Conservation (phyloP, 2,888 invertebrate species). For the Teleiodes luculella region DNA sequence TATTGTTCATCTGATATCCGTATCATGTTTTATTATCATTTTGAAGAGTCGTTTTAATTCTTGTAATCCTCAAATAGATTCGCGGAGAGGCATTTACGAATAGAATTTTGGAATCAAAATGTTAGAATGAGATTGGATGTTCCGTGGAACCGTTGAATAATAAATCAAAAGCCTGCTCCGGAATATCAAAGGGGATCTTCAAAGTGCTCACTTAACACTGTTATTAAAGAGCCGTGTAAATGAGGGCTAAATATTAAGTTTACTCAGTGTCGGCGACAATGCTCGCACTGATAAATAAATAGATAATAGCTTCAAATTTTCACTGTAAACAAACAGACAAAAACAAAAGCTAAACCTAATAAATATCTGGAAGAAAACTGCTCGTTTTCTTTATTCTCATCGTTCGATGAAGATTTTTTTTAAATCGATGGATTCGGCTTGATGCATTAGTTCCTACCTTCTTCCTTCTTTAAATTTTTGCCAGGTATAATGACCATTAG, state of each 20-base stretch:
- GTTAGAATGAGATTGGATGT: slow-evolving; percentile 38
- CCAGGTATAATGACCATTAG: too few species aligned
- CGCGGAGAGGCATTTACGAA: slow-evolving; percentile 17
- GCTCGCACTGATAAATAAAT: not conserved
- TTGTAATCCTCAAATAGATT: slow-evolving; percentile 11
- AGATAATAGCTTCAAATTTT: too few species aligned
- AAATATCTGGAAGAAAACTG: too few species aligned
- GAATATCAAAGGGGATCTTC: slow-evolving; percentile 62
- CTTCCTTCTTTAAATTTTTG: too few species aligned
- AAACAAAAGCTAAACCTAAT: too few species aligned
- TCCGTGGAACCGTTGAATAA: slow-evolving; percentile 50
- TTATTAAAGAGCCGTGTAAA: slow-evolving; percentile 48
- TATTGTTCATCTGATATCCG: slow-evolving; percentile 3
- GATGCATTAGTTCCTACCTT: too few species aligned
- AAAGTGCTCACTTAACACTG: slow-evolving; percentile 55
- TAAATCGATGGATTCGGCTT: too few species aligned
- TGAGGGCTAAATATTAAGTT: slow-evolving; percentile 39
- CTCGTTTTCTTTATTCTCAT: too few species aligned
- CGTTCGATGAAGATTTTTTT: too few species aligned
- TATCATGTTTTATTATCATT: slow-evolving; percentile 11
- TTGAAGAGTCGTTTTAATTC: slow-evolving; percentile 10
- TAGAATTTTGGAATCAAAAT: slow-evolving; percentile 35
- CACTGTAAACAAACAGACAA: too few species aligned
- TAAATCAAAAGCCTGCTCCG: slow-evolving; percentile 55
- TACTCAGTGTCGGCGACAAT: slow-evolving; percentile 23